Base-by-base conservation (phyloP, 2,797 vertebrate genomes). In the Lepidocolaptes lacrymiger region DNA sequence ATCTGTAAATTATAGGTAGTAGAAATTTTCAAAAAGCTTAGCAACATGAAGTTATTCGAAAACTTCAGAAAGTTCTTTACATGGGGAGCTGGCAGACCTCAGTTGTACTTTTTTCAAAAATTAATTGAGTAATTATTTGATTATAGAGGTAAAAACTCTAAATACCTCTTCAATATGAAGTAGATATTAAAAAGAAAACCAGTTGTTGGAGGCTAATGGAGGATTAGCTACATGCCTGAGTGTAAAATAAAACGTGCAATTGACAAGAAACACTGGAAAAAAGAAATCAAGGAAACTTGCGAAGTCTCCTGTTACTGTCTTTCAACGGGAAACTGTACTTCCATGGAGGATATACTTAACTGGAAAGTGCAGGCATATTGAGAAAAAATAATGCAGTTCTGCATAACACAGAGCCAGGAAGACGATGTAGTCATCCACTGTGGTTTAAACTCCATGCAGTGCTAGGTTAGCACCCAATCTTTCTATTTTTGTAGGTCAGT, bases 351-450 rank as follows among this genome's bases (percentile, higher is more conserved):
- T 9, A 41, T 4, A 39, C 32, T 66, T 37, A 67, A 20, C 26
- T 52, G 7, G 32, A 43, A 78, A 78, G 46, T 30, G 26, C 11
- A 79, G 21, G 7, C 46, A 56, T 58, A 59, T 0, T 64, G 46
- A 64, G 19, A 58, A 82, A 82, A 73, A 90, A 63, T 32, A 73
- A 54, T 30, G 10, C 85, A 79, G 36, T 34, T 32, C 63, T 89
- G 52, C 30, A 55, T 22, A 61, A 68, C 3, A 5, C 9, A 71
- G 22, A 55, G 28, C 20, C 37, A 81, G 46, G 26, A 92, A 75
- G 39, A 84, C 21, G 59, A 46, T 0, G 0, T 10, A 41, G n/a
- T 7, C 78, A 30, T 32, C 46, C 37, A 34, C 26, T 13, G n/a
- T 24, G 32, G 23, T 73, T 89, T 84, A 69, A 92, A 75, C 69